These are phyloP conservation scores for Carduelis carduelis DNA, from an alignment of 2,797 vertebrate genomes.

Conservation along the genomic window DNA sequence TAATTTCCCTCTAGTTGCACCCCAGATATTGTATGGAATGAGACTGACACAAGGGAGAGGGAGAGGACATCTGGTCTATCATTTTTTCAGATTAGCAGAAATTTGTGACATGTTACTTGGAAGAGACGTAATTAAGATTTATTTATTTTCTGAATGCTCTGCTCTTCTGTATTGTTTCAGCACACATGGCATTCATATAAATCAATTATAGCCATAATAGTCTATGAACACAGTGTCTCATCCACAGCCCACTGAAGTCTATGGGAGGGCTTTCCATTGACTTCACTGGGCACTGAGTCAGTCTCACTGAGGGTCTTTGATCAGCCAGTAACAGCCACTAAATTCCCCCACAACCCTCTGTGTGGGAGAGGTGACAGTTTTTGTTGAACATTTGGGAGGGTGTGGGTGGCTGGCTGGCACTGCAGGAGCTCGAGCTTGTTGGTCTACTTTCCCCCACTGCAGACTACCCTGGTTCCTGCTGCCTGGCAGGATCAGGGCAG, in stretches of 20 bases:
- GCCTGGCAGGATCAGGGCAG: fast-evolving
- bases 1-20: neutral
- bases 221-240: constrained; percentile 44
- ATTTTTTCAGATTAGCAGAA: constrained; percentile 52
- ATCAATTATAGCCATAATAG: constrained; percentile 61
- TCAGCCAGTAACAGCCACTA: neutral
- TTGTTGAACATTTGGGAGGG: neutral
- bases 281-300: constrained; percentile 8
- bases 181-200: constrained; percentile 71
- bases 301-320: constrained; percentile 32
- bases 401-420: neutral
- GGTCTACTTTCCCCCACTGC: fast-evolving
- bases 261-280: constrained; percentile 38
- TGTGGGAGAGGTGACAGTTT: neutral
- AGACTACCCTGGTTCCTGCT: neutral
- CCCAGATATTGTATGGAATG: neutral
- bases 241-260: constrained; percentile 36
- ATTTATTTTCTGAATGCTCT: constrained; percentile 48
- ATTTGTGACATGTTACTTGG: constrained; percentile 52
- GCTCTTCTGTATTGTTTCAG: constrained; percentile 59
- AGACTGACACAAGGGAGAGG: neutral
- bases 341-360: neutral
- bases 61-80: constrained; percentile 32
- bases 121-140: constrained; percentile 52
- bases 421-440: neutral